A percentile compares a stretch with the other conserved stretches of the same genome.
Evolutionary conservation across 2,888 invertebrate species (phyloP).

Genomic region (Drosophila trichaetosa): DNA sequence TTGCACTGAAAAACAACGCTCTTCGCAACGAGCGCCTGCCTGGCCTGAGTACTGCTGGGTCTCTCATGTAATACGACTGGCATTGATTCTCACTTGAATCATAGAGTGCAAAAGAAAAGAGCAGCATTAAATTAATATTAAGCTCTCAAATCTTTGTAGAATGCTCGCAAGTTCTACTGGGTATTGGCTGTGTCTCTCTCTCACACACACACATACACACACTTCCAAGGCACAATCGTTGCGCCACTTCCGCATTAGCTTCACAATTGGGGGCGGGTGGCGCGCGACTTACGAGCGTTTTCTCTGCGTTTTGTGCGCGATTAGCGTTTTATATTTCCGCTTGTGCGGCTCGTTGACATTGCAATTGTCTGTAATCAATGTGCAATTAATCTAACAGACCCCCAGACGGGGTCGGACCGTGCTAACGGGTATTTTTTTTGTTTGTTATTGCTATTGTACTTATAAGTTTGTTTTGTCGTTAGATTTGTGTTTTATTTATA

Average conservation of each 20-base stretch:
- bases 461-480: conserved; percentile 50
- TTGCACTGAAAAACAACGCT: conserved; percentile 1
- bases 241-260: conserved; percentile 49
- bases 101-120: not conserved
- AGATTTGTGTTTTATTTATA: conserved; percentile 63
- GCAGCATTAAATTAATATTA: too few species aligned
- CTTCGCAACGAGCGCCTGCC: not conserved
- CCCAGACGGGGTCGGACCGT: conserved; percentile 62
- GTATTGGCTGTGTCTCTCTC: conserved; percentile 6
- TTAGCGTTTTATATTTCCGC: conserved; percentile 66
- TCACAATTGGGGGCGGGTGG: conserved; percentile 44
- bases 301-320: conserved; percentile 50
- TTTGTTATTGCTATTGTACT: conserved; percentile 51
- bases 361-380: conserved; percentile 73
- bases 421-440: conserved; percentile 56
- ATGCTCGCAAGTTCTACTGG: conserved; percentile 3
- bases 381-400: conserved; percentile 78
- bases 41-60: conserved; percentile 8
- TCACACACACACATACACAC: not conserved
- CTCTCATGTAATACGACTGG: conserved; percentile 20
- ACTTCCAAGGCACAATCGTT: conserved; percentile 14
- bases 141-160: not conserved
- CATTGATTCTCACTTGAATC: conserved; percentile 24
- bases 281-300: conserved; percentile 60
- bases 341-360: conserved; percentile 68